Evolutionary conservation across 1,140 invertebrate genomes (phyloP).

Genomic region (Sycobia sp.): DNA sequence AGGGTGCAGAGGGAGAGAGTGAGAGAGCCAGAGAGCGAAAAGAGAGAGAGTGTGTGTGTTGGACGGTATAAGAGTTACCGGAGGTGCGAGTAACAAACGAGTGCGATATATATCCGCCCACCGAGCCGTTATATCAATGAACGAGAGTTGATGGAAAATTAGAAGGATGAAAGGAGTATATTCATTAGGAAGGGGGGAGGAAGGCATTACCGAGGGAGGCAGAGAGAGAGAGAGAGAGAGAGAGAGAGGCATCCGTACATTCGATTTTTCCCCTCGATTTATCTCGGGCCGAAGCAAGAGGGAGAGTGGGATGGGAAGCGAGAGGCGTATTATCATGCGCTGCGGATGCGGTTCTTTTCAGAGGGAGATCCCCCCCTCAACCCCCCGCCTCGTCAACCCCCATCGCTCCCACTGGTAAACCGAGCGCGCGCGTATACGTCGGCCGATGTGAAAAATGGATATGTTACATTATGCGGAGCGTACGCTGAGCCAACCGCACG

Average conservation of each 20-base stretch:
- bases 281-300: neutral
- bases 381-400: neutral
- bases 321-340: too few species aligned
- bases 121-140: constrained; percentile 3
- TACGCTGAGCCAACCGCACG: too few species aligned
- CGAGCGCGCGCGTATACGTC: neutral
- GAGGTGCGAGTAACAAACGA: constrained; percentile 5
- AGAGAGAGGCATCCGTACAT: too few species aligned
- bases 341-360: neutral
- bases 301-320: too few species aligned
- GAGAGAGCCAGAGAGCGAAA: too few species aligned
- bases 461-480: too few species aligned
- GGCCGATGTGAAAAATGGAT: too few species aligned
- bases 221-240: too few species aligned
- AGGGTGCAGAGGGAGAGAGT: too few species aligned
- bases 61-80: too few species aligned
- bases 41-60: too few species aligned
- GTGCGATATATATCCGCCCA: constrained; percentile 15
- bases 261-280: neutral
- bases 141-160: constrained; percentile 13
- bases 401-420: neutral
- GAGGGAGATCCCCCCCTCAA: neutral
- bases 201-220: neutral
- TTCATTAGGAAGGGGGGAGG: constrained; percentile 7
- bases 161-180: neutral